These are phyloP conservation scores for Balanococcus diminutus DNA, from an alignment of 2,888 invertebrate genomes.

Conservation along the genomic window DNA sequence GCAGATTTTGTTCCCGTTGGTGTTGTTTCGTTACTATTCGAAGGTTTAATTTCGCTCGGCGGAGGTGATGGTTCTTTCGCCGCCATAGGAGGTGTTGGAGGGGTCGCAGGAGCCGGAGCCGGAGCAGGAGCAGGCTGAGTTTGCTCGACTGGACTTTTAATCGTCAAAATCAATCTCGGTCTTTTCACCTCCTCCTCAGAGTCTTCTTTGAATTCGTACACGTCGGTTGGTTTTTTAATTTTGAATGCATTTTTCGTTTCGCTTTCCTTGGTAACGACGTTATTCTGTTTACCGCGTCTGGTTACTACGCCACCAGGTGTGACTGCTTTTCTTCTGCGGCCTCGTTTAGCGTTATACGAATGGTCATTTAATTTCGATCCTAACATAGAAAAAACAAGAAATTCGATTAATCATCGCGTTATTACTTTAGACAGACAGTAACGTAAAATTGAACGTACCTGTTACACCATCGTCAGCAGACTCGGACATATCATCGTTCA, in stretches of 20 bases:
- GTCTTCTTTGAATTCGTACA: constrained; percentile 91
- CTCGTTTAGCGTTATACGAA: constrained; percentile 33
- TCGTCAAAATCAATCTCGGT: constrained; percentile 79
- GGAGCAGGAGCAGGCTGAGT: constrained; percentile 60
- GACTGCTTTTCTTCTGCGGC: constrained; percentile 52
- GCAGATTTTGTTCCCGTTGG: constrained; percentile 59
- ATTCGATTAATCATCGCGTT: no score
- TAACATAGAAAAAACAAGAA: not conserved
- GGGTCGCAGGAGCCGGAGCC: constrained; percentile 58
- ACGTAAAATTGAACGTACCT: not conserved
- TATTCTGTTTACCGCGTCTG: constrained; percentile 55
- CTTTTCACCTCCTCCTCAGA: constrained; percentile 79
- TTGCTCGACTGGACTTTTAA: constrained; percentile 66
- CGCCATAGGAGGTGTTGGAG: constrained; percentile 55
- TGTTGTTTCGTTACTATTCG: constrained; percentile 62
- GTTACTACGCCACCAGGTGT: constrained; percentile 54
- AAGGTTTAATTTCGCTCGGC: constrained; percentile 55
- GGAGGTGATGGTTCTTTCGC: constrained; percentile 58
- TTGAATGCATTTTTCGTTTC: constrained; percentile 7
- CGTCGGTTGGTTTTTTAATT: constrained; percentile 67
- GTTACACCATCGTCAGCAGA: not conserved
- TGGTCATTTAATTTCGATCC: constrained; percentile 18
- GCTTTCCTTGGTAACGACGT: constrained; percentile 33
- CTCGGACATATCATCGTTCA: not conserved
- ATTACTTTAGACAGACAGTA: not conserved